phyloP scores from a whole-genome alignment of 2,797 vertebrate genomes.

The Iguana delicatissima region DNA sequence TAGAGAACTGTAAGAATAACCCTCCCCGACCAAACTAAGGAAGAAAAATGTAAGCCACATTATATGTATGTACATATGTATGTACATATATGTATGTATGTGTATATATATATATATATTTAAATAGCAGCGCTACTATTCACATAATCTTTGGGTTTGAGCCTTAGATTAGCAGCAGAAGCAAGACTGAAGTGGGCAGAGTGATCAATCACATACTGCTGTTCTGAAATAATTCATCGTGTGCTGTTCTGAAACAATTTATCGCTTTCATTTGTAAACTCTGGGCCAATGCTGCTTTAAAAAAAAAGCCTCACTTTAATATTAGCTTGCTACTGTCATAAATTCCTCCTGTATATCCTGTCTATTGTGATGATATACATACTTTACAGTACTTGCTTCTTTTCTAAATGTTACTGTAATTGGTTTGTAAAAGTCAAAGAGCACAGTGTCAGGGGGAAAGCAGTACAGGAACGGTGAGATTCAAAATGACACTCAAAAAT shows the following conservation, averaged over 20 bases:
- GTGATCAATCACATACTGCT: neutral
- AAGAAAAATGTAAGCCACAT: neutral
- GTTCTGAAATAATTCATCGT: neutral
- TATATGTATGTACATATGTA: no score
- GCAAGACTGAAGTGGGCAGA: neutral
- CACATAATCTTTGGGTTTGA: neutral
- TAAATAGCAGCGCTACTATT: neutral
- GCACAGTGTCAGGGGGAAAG: neutral
- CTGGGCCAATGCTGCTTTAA: neutral
- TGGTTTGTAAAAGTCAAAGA: neutral
- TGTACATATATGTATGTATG: neutral
- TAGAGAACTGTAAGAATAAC: neutral
- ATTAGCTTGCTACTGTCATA: neutral
- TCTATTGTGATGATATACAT: neutral
- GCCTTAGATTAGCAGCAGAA: neutral
- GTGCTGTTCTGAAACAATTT: neutral
- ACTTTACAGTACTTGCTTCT: neutral
- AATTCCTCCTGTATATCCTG: neutral
- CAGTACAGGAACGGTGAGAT: neutral
- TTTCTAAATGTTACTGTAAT: neutral
- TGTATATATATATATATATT: no score
- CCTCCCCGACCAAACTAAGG: neutral
- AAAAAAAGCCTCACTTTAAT: neutral
- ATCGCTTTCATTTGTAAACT: neutral
- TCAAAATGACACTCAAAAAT: neutral